These are phyloP conservation scores for Escarpia spicata DNA, from an alignment of 2,888 invertebrate species.

Conservation along the genomic window DNA sequence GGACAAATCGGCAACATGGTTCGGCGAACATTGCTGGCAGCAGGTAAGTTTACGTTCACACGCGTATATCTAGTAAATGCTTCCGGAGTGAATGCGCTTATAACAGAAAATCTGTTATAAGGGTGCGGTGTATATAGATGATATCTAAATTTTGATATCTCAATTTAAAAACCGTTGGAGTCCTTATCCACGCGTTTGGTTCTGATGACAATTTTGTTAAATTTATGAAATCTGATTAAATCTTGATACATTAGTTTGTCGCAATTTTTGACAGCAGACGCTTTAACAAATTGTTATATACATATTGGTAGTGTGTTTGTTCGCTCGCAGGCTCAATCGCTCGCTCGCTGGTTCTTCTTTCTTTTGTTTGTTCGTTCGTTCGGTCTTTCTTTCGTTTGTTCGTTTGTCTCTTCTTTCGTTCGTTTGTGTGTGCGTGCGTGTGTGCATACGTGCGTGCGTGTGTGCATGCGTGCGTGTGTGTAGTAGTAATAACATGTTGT, in stretches of 20 bases:
- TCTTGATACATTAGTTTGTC: too few relatives aligned
- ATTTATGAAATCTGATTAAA: too few relatives aligned
- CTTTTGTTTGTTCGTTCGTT: neutral
- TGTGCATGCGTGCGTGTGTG: neutral
- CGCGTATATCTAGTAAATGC: neutral
- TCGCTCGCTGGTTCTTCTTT: neutral
- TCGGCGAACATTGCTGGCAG: conserved; percentile 9
- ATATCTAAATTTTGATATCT: neutral
- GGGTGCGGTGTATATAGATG: neutral
- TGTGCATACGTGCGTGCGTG: neutral
- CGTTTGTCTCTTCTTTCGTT: neutral
- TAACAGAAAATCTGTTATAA: neutral
- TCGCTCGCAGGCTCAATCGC: neutral
- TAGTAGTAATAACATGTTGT: neutral
- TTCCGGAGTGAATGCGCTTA: neutral
- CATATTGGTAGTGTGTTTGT: neutral
- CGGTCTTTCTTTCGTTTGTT: neutral
- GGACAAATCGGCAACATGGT: neutral
- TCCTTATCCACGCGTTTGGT: neutral
- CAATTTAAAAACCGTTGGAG: neutral
- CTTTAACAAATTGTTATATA: too few relatives aligned
- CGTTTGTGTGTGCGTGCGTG: neutral
- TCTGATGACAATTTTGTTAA: too few relatives aligned
- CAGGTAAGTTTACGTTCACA: neutral
- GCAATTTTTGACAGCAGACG: too few relatives aligned